Evolutionary conservation across 2,113 vertebrate species (phyloP), one percentile per base, ranked within the genome.

Genomic region (Verasper variegatus): DNA sequence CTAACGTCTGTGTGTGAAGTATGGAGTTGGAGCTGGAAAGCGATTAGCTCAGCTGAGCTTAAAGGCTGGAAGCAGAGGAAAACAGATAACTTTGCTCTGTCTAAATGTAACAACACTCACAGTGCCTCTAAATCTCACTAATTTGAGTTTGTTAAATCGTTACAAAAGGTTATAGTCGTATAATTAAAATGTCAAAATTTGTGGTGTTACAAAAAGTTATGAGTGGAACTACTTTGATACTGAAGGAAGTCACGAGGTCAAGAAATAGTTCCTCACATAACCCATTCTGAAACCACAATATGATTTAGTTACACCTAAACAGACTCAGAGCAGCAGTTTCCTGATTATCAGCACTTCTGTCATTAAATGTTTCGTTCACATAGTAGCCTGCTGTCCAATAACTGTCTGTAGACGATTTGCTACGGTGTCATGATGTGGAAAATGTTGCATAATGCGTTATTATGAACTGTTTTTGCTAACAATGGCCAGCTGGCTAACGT

Each of bases 1-100:
- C 13, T 42, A 69, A 47, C 58, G 58, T 65, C 23, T 80, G 61
- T 54, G 60, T 15, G 8, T 45, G 7, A 40, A 54, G 31, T 31
- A 3, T 42, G 59, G 21, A 64, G 60, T 47, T 1, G 8, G n/a
- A 45, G 47, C 10, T 42, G 23, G 37, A 13, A 64, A 20, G 27
- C 3, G 10, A 31, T 61, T 54, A 54, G 55, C 10, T 49, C 47
- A 26, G 55, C 15, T 47, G 57, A 21, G 40, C 24, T 49, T 49
- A 21, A 58, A 37, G n/a, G 27, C 40, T 57, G 3, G 27, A 40
- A 58, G 13, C 17, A 17, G n/a, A 8, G 31, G 45, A 24, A 42
- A 60, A 45, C 31, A 12, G 11, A 52, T 17, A 15, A n/a, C 18
- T 20, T 26, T 14, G 21, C 31, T 63, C 31, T 54, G 56, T 27